A percentile compares a stretch with the other conserved stretches of the same genome.
Evolutionary conservation across 2,888 invertebrate species (phyloP).

Genomic region (Xylophagus ater): DNA sequence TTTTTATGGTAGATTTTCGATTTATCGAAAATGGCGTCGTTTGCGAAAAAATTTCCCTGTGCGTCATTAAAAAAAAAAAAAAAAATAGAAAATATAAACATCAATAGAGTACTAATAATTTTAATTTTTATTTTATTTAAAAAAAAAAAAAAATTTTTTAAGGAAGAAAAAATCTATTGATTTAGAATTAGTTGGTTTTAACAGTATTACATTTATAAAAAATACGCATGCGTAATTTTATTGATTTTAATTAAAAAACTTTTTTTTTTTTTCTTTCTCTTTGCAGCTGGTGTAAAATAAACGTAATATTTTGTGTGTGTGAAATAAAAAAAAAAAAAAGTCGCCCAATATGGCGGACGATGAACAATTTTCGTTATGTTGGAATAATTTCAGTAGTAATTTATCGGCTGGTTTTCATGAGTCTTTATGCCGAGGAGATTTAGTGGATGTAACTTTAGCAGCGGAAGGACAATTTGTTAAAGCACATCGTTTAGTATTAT

Average conservation of each 20-base stretch:
- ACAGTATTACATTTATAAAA: not conserved
- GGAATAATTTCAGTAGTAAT: slow-evolving; percentile 65
- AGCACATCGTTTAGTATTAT: slow-evolving; percentile 59
- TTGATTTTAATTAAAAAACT: slow-evolving; percentile 6
- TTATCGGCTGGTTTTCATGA: slow-evolving; percentile 61
- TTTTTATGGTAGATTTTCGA: slow-evolving; percentile 11
- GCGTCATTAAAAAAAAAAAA: not conserved
- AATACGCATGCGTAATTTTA: slow-evolving; percentile 11
- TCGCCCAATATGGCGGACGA: slow-evolving; percentile 55
- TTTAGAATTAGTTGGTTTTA: not conserved
- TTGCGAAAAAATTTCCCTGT: slow-evolving; percentile 14
- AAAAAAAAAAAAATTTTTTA: not conserved
- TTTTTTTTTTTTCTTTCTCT: not conserved
- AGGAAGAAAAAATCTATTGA: not conserved
- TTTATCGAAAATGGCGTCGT: slow-evolving; percentile 16
- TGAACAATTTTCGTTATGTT: slow-evolving; percentile 62
- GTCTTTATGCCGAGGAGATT: slow-evolving; percentile 55
- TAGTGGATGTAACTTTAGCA: slow-evolving; percentile 59
- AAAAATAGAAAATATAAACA: slow-evolving; percentile 8
- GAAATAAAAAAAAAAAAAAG: not conserved
- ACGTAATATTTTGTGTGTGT: not conserved
- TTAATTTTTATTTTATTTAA: not conserved
- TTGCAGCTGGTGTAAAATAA: slow-evolving; percentile 1
- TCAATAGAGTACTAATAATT: not conserved
- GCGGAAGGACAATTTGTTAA: slow-evolving; percentile 59